Evolutionary conservation across 1,140 invertebrate species (phyloP), one percentile per base, ranked within the genome.

Genomic region (Drosophila kanapiae): DNA sequence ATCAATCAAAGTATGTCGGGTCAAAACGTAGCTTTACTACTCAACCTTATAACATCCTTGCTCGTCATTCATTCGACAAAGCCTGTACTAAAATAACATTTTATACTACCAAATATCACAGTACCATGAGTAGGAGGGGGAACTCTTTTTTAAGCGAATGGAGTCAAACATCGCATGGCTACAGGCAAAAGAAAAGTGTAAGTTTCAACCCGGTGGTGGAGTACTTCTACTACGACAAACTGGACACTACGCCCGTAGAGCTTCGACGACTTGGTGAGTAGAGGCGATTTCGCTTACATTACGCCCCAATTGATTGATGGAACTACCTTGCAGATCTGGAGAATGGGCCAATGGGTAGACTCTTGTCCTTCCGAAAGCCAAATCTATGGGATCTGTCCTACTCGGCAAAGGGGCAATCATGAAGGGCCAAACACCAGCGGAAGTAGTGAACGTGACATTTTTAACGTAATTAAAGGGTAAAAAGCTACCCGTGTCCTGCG

Each of bases 401-500:
- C n/a, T 18, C 1, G 29, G 18, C 18, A 61, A 45, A 16, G 10
- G 29, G 10, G 38, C 23, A 37, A 48, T 35, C n/a, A 11, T 1
- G 14, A 37, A 35, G 13, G 10, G 9, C 7, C 31, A 51, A n/a
- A n/a, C n/a, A n/a, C n/a, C n/a, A n/a, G 31, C 54, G 68, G 70
- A 74, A 72, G 54, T 74, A 72, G 67, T 49, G 45, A 60, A 74
- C 70, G 70, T 74, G 70, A 72, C 70, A 74, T 68, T 74, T 74
- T 72, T 74, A 74, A 74, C 70, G 45, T 72, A 74, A 72, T 74
- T 74, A 68, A 38, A 14, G 37, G 35, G 23, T 33, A 69, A 48
- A 70, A 29, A 18, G 27, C 35, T 40, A 35, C 3, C 18, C 67
- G 11, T 40, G 38, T 42, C 42, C 67, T 59, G 18, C 6, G 54